These are phyloP conservation scores for Lytechinus variegatus DNA, from an alignment of 35 echinoderm and acorn worm genomes.

Conservation along the genomic window DNA sequence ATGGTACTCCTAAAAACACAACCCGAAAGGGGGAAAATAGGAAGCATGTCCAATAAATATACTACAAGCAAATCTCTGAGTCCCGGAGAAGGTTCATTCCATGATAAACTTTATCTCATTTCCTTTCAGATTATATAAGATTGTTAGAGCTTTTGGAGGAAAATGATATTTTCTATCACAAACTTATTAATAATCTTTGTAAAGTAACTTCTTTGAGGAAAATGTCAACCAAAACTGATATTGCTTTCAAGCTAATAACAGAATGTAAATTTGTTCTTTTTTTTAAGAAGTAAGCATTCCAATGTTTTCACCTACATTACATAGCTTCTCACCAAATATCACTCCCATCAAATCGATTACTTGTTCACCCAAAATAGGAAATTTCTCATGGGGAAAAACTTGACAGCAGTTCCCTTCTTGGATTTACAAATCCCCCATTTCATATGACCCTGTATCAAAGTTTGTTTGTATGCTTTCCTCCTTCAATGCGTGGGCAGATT, in stretches of 20 bases:
- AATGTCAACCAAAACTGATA: background rate
- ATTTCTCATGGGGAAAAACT: background rate
- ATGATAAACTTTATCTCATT: too few species aligned
- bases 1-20: background rate
- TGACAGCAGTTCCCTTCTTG: background rate
- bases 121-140: too few species aligned
- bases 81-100: too few species aligned
- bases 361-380: background rate
- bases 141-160: too few species aligned
- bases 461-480: background rate
- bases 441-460: background rate
- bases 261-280: background rate
- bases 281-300: background rate
- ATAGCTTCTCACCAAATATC: background rate
- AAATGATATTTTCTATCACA: too few species aligned
- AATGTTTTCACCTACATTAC: background rate
- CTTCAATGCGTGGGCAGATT: background rate
- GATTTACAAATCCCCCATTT: background rate
- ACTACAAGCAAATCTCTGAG: too few species aligned
- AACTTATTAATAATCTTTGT: too few species aligned
- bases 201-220: too few species aligned
- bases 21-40: background rate
- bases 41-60: background rate
- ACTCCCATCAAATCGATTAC: background rate
- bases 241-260: background rate